phyloP scores from a whole-genome alignment of 2,113 vertebrate species.

The Gasterosteus nipponicus region DNA sequence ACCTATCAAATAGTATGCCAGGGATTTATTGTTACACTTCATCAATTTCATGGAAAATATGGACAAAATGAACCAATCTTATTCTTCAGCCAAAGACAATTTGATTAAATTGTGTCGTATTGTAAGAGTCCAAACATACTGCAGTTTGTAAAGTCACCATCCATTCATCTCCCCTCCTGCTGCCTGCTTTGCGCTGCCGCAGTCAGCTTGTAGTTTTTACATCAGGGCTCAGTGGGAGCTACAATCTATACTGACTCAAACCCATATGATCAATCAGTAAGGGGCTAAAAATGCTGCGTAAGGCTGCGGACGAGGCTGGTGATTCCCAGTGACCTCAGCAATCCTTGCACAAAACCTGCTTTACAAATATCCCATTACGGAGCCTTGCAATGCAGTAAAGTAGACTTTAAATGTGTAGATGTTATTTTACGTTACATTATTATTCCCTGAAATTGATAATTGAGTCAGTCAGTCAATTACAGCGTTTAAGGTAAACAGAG shows the following conservation, averaged over 20 bases:
- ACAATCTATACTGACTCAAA: neutral
- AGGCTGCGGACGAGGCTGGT: neutral
- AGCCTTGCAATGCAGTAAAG: neutral
- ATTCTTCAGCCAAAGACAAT: too few relatives aligned
- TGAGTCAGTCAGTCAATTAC: too few relatives aligned
- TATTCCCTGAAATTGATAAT: neutral
- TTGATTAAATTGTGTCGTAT: neutral
- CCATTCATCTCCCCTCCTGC: neutral
- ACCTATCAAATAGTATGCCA: neutral
- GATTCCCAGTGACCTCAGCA: neutral
- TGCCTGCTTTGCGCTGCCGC: neutral
- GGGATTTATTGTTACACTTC: constrained; percentile 11
- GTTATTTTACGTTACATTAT: neutral
- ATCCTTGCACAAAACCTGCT: neutral
- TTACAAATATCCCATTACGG: neutral
- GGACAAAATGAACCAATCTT: neutral
- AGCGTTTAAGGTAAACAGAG: neutral
- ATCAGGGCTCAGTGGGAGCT: neutral
- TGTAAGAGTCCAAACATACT: neutral
- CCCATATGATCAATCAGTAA: neutral
- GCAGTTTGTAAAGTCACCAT: neutral
- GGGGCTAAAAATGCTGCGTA: neutral
- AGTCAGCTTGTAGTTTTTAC: neutral
- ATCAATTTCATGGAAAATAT: too few relatives aligned
- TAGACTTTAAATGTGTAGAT: neutral